Conservation (phyloP, 2,888 invertebrate species). For the Lasius fuliginosus region DNA sequence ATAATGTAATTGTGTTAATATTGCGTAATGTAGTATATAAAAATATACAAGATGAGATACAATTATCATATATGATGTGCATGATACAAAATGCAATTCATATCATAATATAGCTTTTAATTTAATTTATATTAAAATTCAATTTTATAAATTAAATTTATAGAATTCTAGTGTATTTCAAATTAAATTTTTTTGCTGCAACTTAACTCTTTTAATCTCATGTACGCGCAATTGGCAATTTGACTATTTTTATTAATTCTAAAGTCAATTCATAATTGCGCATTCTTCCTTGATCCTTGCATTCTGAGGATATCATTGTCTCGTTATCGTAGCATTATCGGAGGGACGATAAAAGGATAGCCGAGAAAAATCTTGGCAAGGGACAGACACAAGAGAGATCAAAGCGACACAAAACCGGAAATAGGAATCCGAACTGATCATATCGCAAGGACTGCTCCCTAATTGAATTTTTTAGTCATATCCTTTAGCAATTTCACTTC, state of each 20-base stretch:
- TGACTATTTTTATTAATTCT: neutral
- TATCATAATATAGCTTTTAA: neutral
- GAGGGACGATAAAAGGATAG: conserved; percentile 64
- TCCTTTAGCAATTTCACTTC: conserved; percentile 8
- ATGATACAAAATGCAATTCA: conserved; percentile 6
- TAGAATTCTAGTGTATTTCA: neutral
- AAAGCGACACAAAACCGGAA: conserved; percentile 53
- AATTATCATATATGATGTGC: neutral
- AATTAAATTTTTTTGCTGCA: neutral
- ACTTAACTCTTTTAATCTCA: neutral
- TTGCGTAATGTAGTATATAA: conserved; percentile 17
- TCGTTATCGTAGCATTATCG: conserved; percentile 73
- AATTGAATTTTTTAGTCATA: conserved; percentile 27
- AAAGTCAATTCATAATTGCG: neutral
- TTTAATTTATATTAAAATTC: neutral
- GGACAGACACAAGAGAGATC: conserved; percentile 57
- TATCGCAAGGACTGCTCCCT: conserved; percentile 8
- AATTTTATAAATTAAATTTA: neutral
- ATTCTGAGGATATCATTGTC: conserved; percentile 61
- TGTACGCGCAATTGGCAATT: neutral
- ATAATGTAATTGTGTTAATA: conserved; percentile 14
- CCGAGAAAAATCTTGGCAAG: conserved; percentile 55
- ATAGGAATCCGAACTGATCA: conserved; percentile 49
- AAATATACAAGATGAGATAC: neutral
- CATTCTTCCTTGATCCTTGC: conserved; percentile 1